These are phyloP conservation scores for Rhizoglyphus robini DNA, from an alignment of 1,140 invertebrate species.

Conservation along the genomic window DNA sequence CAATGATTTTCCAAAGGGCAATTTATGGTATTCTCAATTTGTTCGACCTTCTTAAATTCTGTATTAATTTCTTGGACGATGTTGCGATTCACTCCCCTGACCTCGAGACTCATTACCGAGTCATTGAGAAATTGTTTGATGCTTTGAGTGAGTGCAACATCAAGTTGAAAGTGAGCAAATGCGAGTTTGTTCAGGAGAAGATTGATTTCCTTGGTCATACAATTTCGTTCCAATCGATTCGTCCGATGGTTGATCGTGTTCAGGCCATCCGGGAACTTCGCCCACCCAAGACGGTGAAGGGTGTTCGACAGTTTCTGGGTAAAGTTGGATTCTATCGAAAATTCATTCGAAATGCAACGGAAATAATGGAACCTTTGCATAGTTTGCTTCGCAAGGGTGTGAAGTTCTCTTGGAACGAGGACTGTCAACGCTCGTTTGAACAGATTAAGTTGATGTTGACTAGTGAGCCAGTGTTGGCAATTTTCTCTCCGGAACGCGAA, in stretches of 20 bases:
- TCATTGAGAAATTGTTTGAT: conserved; percentile 13
- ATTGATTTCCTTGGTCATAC: conserved; percentile 24
- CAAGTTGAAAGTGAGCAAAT: conserved; percentile 22
- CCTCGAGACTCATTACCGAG: conserved; percentile 19
- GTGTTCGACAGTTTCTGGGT: conserved; percentile 36
- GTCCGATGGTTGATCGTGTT: conserved; percentile 30
- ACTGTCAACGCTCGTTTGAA: conserved; percentile 11
- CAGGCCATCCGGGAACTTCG: conserved; percentile 27
- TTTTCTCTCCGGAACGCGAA: conserved; percentile 12
- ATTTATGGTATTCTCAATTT: conserved; percentile 21
- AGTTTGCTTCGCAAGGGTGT: conserved; percentile 7
- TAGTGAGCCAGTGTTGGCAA: not conserved
- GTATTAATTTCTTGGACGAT: conserved; percentile 32
- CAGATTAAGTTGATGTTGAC: not conserved
- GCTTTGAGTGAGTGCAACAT: not conserved
- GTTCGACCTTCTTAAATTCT: conserved; percentile 24
- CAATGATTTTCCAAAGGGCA: conserved; percentile 32
- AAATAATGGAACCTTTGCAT: conserved; percentile 3
- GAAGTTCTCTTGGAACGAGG: conserved; percentile 8
- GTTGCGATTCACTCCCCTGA: conserved; percentile 28
- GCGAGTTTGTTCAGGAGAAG: conserved; percentile 12
- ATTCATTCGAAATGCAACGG: conserved; percentile 13
- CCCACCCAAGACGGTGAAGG: conserved; percentile 28
- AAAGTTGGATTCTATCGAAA: conserved; percentile 24
- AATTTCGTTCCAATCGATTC: conserved; percentile 27